These are phyloP conservation scores for Torymus auratus DNA, from an alignment of 2,888 invertebrate species.

Conservation along the genomic window DNA sequence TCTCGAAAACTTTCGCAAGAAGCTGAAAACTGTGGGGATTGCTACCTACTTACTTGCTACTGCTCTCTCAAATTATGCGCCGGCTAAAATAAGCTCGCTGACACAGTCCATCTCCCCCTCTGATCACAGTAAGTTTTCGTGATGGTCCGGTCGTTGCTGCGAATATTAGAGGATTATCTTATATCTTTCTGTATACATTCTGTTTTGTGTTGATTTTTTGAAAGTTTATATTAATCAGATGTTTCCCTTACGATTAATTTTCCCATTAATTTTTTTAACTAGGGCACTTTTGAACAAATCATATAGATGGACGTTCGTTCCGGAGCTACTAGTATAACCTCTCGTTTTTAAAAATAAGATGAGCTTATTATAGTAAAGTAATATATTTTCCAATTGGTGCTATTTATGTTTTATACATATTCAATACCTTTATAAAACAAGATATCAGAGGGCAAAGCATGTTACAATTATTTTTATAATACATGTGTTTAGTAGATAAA, in stretches of 20 bases:
- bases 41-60: neutral
- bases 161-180: too few species aligned
- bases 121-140: constrained; percentile 16
- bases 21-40: constrained; percentile 28
- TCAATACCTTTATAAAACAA: neutral
- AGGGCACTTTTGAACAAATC: too few species aligned
- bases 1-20: constrained; percentile 48
- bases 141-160: neutral
- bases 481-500: too few species aligned
- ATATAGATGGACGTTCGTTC: neutral
- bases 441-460: neutral
- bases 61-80: constrained; percentile 27
- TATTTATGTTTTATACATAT: neutral
- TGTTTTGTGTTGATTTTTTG: constrained; percentile 5
- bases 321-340: constrained; percentile 34
- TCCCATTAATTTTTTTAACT: too few species aligned
- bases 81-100: constrained; percentile 50
- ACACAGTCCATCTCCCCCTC: constrained; percentile 10
- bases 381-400: neutral
- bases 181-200: neutral
- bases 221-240: neutral
- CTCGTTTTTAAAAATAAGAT: constrained; percentile 20
- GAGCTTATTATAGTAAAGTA: constrained; percentile 16
- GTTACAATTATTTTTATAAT: too few species aligned
- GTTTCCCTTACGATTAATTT: neutral